Evolutionary conservation across 2,113 vertebrate species (phyloP).

Genomic region (Scolopax mira): DNA sequence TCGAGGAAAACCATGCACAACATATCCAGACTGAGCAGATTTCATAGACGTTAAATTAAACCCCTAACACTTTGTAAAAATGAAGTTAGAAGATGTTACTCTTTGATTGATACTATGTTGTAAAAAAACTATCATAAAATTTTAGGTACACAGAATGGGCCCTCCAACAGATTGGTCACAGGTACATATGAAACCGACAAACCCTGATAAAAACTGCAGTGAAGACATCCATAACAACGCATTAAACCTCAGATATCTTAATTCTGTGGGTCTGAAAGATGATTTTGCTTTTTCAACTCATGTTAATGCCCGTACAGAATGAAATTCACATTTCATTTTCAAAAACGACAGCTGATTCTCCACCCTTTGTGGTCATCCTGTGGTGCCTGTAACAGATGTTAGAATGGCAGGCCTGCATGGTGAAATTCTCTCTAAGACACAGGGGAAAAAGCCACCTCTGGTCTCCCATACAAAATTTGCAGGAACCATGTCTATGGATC

Average conservation of each 20-base stretch:
- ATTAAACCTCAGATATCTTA: not conserved
- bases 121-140: not conserved
- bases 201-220: not conserved
- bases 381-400: not conserved
- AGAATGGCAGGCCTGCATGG: not conserved
- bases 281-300: not conserved
- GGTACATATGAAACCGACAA: not conserved
- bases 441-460: not conserved
- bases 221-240: not conserved
- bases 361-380: not conserved
- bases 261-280: not conserved
- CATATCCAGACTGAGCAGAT: not conserved
- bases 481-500: not conserved
- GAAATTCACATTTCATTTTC: not conserved
- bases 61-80: not conserved
- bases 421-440: not conserved
- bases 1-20: not conserved
- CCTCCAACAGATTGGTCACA: not conserved
- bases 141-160: not conserved
- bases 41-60: not conserved
- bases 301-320: not conserved
- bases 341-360: not conserved
- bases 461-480: not conserved
- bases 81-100: not conserved
- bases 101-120: not conserved